Base-by-base conservation (phyloP, 2,113 vertebrate genomes). In the Phoenicopterus ruber region DNA sequence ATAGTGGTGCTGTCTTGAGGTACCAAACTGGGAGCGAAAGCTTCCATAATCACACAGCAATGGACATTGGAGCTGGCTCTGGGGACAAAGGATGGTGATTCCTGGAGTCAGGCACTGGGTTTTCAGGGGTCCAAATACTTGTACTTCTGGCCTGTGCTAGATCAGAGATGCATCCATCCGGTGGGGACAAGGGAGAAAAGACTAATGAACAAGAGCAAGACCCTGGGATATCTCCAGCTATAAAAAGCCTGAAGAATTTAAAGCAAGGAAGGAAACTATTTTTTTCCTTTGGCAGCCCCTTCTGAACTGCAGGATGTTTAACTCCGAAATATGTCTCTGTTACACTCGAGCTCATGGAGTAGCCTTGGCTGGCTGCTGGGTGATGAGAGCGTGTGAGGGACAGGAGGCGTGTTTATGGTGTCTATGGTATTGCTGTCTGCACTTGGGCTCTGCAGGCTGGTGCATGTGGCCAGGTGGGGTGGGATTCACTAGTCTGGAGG, bases 291-390 rank as follows among this genome's bases (percentile, higher is more conserved):
- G 92, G 66, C 95, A 95, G 62, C 26, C 57, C 46, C 42, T 80
- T 88, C 70, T 69, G 49, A 63, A 19, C n/a, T 72, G 44, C 90
- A 93, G 90, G 96, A 94, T 94, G 92, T 96, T 96, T 96, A 96
- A 66, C 66, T 97, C 20, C 8, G 2, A 58, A 66, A 54, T 46
- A 24, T 26, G 6, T 84, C 20, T 91, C 65, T 86, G 49, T 55
- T 70, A 22, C 46, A 31, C 11, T 82, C 0, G 4, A 82, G 34
- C 59, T 82, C n/a, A 42, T 49, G 65, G 47, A 93, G 57, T 9
- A 74, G 28, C 34, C 59, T 81, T 65, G 67, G 24, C 71, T 15
- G 19, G 19, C n/a, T 91, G 72, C 52, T 65, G 59, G 24, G 14
- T 52, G 77, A 40, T 50, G 69, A 42, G n/a, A 69, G 17, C 5